Conservation (phyloP, 2,113 vertebrate species). For the Grammomys dolichurus region DNA sequence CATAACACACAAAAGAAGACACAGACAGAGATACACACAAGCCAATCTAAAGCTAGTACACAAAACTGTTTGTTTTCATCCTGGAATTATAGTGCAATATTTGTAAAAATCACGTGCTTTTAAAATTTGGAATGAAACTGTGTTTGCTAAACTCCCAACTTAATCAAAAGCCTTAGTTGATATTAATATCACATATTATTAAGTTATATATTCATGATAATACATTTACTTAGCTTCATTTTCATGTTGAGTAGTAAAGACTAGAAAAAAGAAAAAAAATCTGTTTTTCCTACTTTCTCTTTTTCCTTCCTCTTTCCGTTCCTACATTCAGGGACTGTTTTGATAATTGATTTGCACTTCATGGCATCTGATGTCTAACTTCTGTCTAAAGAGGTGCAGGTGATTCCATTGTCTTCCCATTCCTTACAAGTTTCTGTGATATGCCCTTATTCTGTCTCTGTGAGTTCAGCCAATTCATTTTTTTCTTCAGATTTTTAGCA, state of each 20-base stretch:
- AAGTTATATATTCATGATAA: neutral
- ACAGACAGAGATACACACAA: neutral
- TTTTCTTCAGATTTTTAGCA: neutral
- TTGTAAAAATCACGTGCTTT: neutral
- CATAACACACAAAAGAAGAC: neutral
- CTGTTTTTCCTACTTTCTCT: neutral
- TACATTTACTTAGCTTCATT: neutral
- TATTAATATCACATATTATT: neutral
- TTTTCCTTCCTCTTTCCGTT: rapidly evolving
- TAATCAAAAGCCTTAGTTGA: neutral
- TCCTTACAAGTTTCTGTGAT: neutral
- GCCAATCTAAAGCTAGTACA: neutral
- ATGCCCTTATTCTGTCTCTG: too few species aligned
- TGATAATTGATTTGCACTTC: neutral
- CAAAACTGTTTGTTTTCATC: neutral
- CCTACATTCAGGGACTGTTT: neutral
- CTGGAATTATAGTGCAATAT: neutral
- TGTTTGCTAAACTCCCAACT: neutral
- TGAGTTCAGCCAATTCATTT: neutral
- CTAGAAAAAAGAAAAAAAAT: neutral
- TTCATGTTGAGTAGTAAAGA: neutral
- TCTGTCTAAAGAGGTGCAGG: neutral
- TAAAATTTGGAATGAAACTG: neutral
- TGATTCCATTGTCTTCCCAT: neutral
- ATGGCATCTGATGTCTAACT: neutral